Evolutionary conservation across 2,888 invertebrate genomes (phyloP).

Genomic region (Chydorus sphaericus): DNA sequence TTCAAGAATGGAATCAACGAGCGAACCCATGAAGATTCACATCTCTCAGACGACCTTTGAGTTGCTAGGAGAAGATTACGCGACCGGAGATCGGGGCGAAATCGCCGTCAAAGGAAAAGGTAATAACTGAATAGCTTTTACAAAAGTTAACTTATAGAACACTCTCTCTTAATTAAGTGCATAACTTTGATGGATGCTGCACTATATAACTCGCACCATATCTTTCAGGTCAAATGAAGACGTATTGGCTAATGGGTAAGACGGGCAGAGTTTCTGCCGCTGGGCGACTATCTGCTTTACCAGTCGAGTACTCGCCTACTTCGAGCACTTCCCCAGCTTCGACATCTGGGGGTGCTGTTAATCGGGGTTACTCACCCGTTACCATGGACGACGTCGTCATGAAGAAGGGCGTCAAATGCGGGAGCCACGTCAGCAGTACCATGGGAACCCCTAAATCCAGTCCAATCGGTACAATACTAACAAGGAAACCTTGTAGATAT

Average conservation of each 20-base stretch:
- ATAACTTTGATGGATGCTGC: background rate
- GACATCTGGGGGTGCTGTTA: no score
- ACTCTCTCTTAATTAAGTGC: no score
- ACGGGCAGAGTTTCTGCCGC: constrained; percentile 27
- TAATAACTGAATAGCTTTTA: constrained; percentile 26
- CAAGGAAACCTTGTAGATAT: background rate
- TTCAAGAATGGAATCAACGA: constrained; percentile 82
- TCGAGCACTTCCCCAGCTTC: constrained; percentile 21
- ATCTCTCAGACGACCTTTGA: constrained; percentile 78
- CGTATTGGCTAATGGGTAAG: constrained; percentile 67
- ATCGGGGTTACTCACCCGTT: constrained; percentile 53
- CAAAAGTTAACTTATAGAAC: no score
- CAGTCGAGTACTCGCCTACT: background rate
- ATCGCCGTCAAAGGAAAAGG: constrained; percentile 85
- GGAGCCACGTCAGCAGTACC: background rate
- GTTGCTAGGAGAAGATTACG: constrained; percentile 55
- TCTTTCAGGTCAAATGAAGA: constrained; percentile 60
- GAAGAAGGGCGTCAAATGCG: no score
- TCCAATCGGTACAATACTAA: background rate
- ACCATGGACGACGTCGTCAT: constrained; percentile 66
- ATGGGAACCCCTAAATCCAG: background rate
- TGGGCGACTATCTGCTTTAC: constrained; percentile 16
- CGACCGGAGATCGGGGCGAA: constrained; percentile 61
- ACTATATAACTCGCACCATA: background rate
- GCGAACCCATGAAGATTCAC: constrained; percentile 85